phyloP scores from a whole-genome alignment of 1,140 invertebrate species.

The Pogonomyrmex californicus region DNA sequence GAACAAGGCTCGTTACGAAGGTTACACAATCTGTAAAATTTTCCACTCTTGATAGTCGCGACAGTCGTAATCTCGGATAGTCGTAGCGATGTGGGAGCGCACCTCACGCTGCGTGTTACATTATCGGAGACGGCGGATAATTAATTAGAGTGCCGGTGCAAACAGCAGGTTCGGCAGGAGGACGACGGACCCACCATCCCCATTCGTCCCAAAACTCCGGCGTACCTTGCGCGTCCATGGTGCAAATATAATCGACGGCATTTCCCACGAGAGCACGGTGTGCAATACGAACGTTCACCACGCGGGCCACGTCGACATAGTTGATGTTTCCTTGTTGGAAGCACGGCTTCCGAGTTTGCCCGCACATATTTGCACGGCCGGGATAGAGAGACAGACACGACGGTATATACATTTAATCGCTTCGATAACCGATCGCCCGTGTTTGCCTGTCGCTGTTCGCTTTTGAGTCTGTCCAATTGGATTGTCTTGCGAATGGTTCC shows the following conservation, averaged over 20 bases:
- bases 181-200: constrained; percentile 33
- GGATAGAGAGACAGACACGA: constrained; percentile 37
- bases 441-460: constrained; percentile 64
- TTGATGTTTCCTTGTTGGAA: constrained; percentile 60
- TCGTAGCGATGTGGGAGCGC: constrained; percentile 29
- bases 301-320: constrained; percentile 40
- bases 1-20: not conserved
- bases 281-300: constrained; percentile 41
- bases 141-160: constrained; percentile 81
- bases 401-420: constrained; percentile 59
- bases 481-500: constrained; percentile 43
- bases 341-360: constrained; percentile 48
- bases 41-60: not conserved
- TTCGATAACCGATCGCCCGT: constrained; percentile 55
- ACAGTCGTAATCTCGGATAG: constrained; percentile 40
- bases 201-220: constrained; percentile 61
- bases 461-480: constrained; percentile 63
- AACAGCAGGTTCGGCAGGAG: constrained; percentile 69
- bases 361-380: constrained; percentile 51
- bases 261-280: constrained; percentile 73
- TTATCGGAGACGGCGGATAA: constrained; percentile 76
- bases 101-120: constrained; percentile 47
- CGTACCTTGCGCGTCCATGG: constrained; percentile 60
- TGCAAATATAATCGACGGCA: constrained; percentile 78
- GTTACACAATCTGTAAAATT: constrained; percentile 35